These are phyloP conservation scores for Apis mellifera DNA, from an alignment of 1,140 invertebrate genomes.

Conservation along the genomic window Amel_HAv3.1 CM009935.2:1819001-1819500, in stretches of 20 bases:
- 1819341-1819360: constrained; percentile 36
- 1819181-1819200: background rate
- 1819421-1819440: constrained; percentile 52
- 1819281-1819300: background rate
- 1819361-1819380: constrained; percentile 47
- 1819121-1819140: background rate
- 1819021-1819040: background rate
- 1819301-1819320: constrained; percentile 6
- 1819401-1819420: constrained; percentile 60
- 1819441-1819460: constrained; percentile 61
- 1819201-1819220: constrained; percentile 10
- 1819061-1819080: background rate
- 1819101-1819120: no score
- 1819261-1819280: background rate
- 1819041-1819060: no score
- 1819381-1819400: constrained; percentile 56
- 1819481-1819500: constrained; percentile 36
- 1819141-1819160: background rate
- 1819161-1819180: background rate
- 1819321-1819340: constrained; percentile 26
- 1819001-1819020: background rate
- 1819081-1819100: background rate
- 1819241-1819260: background rate
- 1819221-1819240: constrained; percentile 15
- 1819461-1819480: constrained; percentile 52